These are phyloP conservation scores for Coenonympha arcania DNA, from an alignment of 2,888 invertebrate genomes.

Conservation along the genomic window DNA sequence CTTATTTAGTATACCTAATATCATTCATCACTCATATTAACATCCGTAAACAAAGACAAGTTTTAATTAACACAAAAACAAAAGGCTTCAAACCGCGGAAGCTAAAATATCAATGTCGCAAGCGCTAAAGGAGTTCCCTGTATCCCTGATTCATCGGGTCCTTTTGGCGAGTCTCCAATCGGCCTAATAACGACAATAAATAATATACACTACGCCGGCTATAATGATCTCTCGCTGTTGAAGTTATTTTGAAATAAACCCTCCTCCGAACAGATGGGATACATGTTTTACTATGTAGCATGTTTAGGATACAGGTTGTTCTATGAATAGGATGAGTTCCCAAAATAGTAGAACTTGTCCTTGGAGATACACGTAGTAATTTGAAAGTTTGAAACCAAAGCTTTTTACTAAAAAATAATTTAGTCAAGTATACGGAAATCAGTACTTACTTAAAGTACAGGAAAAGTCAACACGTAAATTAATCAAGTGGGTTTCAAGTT, in stretches of 20 bases:
- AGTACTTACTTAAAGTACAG: not conserved
- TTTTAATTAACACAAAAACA: conserved; percentile 6
- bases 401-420: not conserved
- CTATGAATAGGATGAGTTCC: not conserved
- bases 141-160: conserved; percentile 31
- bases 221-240: conserved; percentile 20
- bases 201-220: conserved; percentile 12
- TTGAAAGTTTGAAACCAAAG: too few relatives aligned
- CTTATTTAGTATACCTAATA: too few relatives aligned
- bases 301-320: not conserved
- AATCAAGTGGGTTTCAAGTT: conserved; percentile 6
- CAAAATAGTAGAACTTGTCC: not conserved
- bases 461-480: conserved; percentile 4
- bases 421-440: not conserved
- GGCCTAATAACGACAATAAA: conserved; percentile 18
- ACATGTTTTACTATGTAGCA: not conserved
- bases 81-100: conserved; percentile 14
- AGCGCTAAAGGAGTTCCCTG: conserved; percentile 18
- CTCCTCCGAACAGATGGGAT: not conserved
- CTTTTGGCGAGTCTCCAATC: conserved; percentile 32
- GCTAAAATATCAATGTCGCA: conserved; percentile 18
- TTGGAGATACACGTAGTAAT: too few relatives aligned
- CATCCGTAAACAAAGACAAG: not conserved
- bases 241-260: conserved; percentile 7
- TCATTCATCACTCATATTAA: not conserved